Base-by-base conservation (phyloP, 2,797 vertebrate genomes). In the Lithobates pipiens region DNA sequence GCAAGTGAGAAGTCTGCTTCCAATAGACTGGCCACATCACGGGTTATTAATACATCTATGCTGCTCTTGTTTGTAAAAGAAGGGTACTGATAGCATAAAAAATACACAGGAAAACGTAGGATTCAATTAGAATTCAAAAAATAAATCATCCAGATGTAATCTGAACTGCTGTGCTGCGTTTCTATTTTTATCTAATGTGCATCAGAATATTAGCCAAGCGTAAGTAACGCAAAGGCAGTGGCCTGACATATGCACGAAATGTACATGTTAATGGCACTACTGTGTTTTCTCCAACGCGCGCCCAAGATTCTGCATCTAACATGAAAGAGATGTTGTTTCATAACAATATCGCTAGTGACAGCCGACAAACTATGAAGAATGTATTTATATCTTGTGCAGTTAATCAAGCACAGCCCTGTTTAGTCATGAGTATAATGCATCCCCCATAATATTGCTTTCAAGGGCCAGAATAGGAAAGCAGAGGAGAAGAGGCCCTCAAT, bases 331-430 rank as follows among this genome's bases (percentile, higher is more conserved):
- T 80, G 42, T 57, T 85, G 73, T 42, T 72, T 80, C 29, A 29
- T 39, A 61, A 27, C 10, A 67, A 42, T 36, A 74, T 73, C 39
- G 50, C n/a, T 74, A 75, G 39, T 73, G 69, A 72, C 68, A 84
- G 50, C 67, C 36, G 50, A 77, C 36, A 85, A 78, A 85, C 76
- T 79, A 65, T 85, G 50, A 77, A 29, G 44, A 79, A 80, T 74
- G 68, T 80, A 75, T 80, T 80, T 75, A 34, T 80, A 74, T 79
- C 36, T 18, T 13, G 57, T 27, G 61, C 29, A 57, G 54, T 23
- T 73, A 63, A 65, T 84, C 76, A 84, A 72, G 67, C 72, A 39
- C 54, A 50, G 54, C 67, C 44, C 46, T 78, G 75, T 42, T 85
- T 73, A 73, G 69, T 25, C 65, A 76, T 61, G 34, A 76, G 63